Evolutionary conservation across 2,888 invertebrate genomes (phyloP), one percentile per base, ranked within the genome.

Genomic region (Drosophila algonquin): DNA sequence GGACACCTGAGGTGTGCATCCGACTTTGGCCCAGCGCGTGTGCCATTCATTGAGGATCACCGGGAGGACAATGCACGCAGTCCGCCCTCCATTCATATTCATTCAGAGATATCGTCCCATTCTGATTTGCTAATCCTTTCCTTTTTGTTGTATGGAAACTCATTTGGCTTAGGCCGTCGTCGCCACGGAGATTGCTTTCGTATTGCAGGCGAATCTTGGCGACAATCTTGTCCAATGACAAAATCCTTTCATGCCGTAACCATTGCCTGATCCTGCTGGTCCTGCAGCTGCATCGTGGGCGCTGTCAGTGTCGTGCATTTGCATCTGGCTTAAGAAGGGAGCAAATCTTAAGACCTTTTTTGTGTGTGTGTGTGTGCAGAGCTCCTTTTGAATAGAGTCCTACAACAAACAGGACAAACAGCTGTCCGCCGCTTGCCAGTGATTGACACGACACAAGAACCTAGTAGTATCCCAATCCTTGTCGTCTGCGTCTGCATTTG

Each of bases 141-240:
- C 10, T n/a, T 7, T 40, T n/a, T 40, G 40, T n/a, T 40, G 3
- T 35, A 51, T 45, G 57, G 61, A 52, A 75, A 69, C 75, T 63
- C 73, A 75, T 68, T 73, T 73, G 62, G 84, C 73, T 83, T 73
- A 83, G 56, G 51, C 55, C 54, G 51, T 53, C 54, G 30, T 8
- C 30, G 30, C 30, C 44, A 50, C 9, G 30, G 27, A 40, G 51
- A 55, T 70, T 70, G 78, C 79, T 63, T 79, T 82, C 80, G 54
- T 69, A 86, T 86, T 81, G 81, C 76, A 60, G 50, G 57, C 59
- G 62, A 81, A 84, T 81, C 69, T 70, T 82, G 72, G 75, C 76
- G 72, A 74, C 69, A 65, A 53, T 77, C 78, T 63, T 30, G 51
- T 48, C 40, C 53, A 18, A 32, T 24, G 12, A 1, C 62, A 76